Evolutionary conservation across 2,113 vertebrate genomes (phyloP).

Genomic region (Orycteropus afer): DNA sequence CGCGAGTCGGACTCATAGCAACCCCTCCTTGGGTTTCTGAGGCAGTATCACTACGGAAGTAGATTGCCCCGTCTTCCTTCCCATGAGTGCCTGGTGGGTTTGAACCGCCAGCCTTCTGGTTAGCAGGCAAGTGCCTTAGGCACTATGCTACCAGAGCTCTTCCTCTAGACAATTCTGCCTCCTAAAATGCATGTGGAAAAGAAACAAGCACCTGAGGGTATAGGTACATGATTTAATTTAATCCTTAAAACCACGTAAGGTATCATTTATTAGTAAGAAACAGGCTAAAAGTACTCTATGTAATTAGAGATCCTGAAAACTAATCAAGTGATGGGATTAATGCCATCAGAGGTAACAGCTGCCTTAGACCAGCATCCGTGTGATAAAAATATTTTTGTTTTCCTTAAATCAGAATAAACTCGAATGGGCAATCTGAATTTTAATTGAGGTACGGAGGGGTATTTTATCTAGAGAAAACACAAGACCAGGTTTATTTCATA

Average conservation of each 20-base stretch:
- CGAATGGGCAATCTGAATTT: background rate
- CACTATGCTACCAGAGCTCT: too few relatives aligned
- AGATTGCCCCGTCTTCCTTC: too few relatives aligned
- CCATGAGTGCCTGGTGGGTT: too few relatives aligned
- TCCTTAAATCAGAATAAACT: slow-evolving; percentile 20
- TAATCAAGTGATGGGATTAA: background rate
- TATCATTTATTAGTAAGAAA: background rate
- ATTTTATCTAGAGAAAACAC: slow-evolving; percentile 86
- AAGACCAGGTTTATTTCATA: slow-evolving; percentile 89
- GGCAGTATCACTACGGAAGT: too few relatives aligned
- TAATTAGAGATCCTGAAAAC: background rate
- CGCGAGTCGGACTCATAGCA: too few relatives aligned
- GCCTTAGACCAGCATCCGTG: background rate
- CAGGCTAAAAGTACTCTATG: background rate
- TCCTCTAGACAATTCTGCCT: background rate
- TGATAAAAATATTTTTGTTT: background rate
- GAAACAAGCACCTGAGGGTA: background rate
- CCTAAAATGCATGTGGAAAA: background rate
- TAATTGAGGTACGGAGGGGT: slow-evolving; percentile 34
- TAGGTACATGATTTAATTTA: background rate
- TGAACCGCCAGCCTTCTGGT: too few relatives aligned
- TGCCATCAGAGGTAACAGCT: background rate
- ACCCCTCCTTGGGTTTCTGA: too few relatives aligned
- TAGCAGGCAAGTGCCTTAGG: too few relatives aligned
- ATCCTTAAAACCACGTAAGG: background rate